A percentile compares a stretch with the other conserved stretches of the same genome.
Conservation (phyloP, 2,888 invertebrate species). For the Andrena hattorfiana region DNA sequence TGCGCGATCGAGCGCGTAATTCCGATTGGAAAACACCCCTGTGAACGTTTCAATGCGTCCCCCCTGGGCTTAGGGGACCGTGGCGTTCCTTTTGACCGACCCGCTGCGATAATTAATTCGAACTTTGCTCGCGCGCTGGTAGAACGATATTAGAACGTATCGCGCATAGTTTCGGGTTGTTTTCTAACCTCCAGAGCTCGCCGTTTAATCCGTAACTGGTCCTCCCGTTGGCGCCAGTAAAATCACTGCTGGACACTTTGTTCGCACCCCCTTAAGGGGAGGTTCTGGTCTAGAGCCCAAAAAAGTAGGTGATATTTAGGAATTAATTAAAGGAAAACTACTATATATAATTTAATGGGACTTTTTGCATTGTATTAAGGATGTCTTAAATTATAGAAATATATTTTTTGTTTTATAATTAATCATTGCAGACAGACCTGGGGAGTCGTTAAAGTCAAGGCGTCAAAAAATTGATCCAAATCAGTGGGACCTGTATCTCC, state of each 20-base stretch:
- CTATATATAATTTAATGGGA: too few species aligned
- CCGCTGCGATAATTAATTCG: constrained; percentile 50
- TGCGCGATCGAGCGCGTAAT: constrained; percentile 34
- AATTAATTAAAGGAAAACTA: too few species aligned
- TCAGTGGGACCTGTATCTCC: too few species aligned
- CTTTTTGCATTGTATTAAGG: too few species aligned
- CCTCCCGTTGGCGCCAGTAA: not conserved
- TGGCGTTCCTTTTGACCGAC: constrained; percentile 31
- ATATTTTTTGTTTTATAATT: too few species aligned
- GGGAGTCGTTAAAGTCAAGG: too few species aligned
- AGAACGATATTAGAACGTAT: constrained; percentile 23
- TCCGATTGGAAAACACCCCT: constrained; percentile 33
- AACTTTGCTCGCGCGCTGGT: constrained; percentile 25
- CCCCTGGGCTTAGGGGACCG: not conserved
- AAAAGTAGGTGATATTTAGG: too few species aligned
- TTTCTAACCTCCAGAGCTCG: not conserved
- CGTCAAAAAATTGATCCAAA: too few species aligned
- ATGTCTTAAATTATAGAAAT: too few species aligned
- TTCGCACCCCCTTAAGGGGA: constrained; percentile 10
- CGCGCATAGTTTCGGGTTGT: not conserved
- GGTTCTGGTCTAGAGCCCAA: too few species aligned
- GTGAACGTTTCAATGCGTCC: constrained; percentile 8
- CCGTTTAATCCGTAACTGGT: constrained; percentile 29
- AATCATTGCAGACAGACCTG: too few species aligned
- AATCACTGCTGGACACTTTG: constrained; percentile 7